Evolutionary conservation across 2,797 vertebrate species (phyloP), one percentile per base, ranked within the genome.

Genomic region (Platalea minor): DNA sequence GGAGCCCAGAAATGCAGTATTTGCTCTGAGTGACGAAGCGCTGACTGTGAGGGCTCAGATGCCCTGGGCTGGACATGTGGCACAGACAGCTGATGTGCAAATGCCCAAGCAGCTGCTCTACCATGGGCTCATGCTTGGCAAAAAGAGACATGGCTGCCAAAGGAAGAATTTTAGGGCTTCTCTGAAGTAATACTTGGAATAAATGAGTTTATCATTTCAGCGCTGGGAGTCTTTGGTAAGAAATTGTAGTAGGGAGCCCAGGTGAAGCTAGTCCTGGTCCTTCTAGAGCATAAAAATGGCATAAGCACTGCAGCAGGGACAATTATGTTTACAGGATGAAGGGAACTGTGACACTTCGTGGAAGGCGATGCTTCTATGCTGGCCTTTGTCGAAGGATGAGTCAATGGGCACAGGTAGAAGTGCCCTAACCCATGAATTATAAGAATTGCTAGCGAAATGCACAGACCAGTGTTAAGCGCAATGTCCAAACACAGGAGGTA

Each of bases 1-100:
- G 65, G 70, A 93, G 77, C 85, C 92, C 84, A 67, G 78, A 95
- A 96, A 91, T 84, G 75, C 68, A 46, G 80, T 50, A 4, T 92
- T 94, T 95, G 82, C 70, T 64, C 54, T 0, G 5, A 69, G 78
- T 59, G 83, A 81, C 20, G 19, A 51, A 59, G 39, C 1, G 2
- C 74, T 81, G 74, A 28, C 5, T 11, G 59, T 16, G 72, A 85
- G 85, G 69, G 82, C 80, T 92, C 77, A 5, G 70, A 26, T 79
- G 92, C 70, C 79, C 83, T 50, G 74, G 90, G 92, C 88, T 82
- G 90, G 88, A 88, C 70, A 5, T 24, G 94, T 73, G 80, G 74
- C 54, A n/a, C 77, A 14, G 13, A 2, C 73, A 85, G 94, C 59
- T 95, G 93, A 91, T 59, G 54, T 18, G 8, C 88, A 84, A 90